Evolutionary conservation across 2,113 vertebrate species (phyloP).

Genomic region (Blennius ocellaris): DNA sequence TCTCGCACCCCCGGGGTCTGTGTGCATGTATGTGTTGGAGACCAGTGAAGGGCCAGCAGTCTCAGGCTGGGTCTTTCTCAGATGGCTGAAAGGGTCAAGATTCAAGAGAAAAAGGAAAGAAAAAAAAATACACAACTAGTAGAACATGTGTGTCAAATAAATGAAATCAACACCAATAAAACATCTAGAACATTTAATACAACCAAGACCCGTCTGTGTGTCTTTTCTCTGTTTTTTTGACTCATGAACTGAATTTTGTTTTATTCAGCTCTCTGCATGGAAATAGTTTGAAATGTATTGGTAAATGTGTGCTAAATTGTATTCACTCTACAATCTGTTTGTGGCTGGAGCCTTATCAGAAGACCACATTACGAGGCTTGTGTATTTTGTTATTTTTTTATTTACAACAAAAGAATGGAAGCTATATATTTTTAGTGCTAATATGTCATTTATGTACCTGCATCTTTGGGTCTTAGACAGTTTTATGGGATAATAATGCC

Average conservation of each 20-base stretch:
- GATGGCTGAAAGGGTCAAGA: constrained; percentile 73
- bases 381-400: not conserved
- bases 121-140: constrained; percentile 64
- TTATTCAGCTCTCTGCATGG: too few relatives aligned
- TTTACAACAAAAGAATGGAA: not conserved
- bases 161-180: constrained; percentile 87
- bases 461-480: too few relatives aligned
- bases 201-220: constrained; percentile 72
- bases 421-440: too few relatives aligned
- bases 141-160: constrained; percentile 83
- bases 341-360: not conserved
- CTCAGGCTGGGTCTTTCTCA: constrained; percentile 70
- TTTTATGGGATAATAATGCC: too few relatives aligned
- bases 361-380: not conserved
- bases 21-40: constrained; percentile 71
- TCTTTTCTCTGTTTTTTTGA: constrained; percentile 47
- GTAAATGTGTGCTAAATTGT: too few relatives aligned
- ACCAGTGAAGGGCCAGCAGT: constrained; percentile 68
- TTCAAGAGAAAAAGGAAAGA: constrained; percentile 41
- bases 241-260: too few relatives aligned
- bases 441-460: too few relatives aligned
- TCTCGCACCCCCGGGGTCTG: constrained; percentile 38
- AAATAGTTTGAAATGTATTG: too few relatives aligned
- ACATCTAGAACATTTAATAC: constrained; percentile 89
- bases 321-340: not conserved